phyloP scores from a whole-genome alignment of 2,797 vertebrate genomes.

The Perdix hodgsoniae region DNA sequence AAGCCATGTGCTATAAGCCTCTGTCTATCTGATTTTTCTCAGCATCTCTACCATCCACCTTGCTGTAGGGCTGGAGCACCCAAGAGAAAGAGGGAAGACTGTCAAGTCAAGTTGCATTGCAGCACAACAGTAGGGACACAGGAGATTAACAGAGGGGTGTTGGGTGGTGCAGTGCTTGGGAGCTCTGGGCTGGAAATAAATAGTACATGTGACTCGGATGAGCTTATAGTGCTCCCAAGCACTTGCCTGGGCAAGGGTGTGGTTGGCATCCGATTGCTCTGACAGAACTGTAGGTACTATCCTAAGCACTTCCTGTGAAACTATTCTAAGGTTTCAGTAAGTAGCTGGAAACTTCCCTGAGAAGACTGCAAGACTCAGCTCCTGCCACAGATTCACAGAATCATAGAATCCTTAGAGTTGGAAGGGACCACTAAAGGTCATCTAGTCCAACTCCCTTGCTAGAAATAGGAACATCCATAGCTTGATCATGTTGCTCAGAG shows the following conservation, averaged over 20 bases:
- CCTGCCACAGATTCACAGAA: not conserved
- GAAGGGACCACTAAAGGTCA: no score
- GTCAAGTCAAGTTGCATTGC: not conserved
- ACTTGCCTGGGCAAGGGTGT: slow-evolving; percentile 24
- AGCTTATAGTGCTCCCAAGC: not conserved
- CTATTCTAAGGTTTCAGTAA: not conserved
- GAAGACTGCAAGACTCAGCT: not conserved
- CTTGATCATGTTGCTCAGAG: no score
- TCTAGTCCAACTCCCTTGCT: no score
- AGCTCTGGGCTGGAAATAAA: not conserved
- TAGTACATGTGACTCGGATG: not conserved
- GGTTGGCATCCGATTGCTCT: slow-evolving; percentile 5
- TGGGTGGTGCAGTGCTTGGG: not conserved
- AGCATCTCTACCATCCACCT: not conserved
- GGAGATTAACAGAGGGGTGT: not conserved
- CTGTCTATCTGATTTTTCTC: not conserved
- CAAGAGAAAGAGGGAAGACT: not conserved
- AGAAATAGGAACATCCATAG: no score
- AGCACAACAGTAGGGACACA: not conserved
- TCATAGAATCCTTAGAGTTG: no score
- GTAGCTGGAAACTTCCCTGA: not conserved
- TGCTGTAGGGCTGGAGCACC: not conserved
- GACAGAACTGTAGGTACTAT: not conserved
- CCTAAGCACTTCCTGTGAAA: not conserved
- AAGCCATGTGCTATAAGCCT: not conserved